These are phyloP conservation scores for Hipposideros armiger DNA, from an alignment of 2,113 vertebrate species.

Conservation along the genomic window DNA sequence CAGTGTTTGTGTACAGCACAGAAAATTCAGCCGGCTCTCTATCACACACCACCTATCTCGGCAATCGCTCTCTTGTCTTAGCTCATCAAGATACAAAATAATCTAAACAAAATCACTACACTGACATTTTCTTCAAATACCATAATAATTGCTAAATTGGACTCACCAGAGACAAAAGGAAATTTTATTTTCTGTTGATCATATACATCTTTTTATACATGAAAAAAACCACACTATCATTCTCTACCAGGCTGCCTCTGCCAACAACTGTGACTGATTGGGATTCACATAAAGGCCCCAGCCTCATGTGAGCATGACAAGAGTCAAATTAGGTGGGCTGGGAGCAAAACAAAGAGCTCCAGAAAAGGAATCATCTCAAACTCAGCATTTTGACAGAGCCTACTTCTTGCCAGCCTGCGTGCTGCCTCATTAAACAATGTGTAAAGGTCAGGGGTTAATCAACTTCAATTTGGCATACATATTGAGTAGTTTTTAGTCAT, in stretches of 20 bases:
- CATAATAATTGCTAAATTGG: constrained; percentile 73
- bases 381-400: constrained; percentile 52
- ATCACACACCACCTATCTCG: constrained; percentile 45
- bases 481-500: constrained; percentile 68
- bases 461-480: constrained; percentile 73
- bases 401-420: neutral
- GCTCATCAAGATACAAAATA: constrained; percentile 75
- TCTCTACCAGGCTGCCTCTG: constrained; percentile 69
- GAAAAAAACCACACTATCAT: constrained; percentile 49
- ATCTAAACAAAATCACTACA: constrained; percentile 78
- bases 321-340: constrained; percentile 69
- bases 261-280: constrained; percentile 73
- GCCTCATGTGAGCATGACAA: constrained; percentile 37
- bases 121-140: constrained; percentile 73
- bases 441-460: constrained; percentile 74
- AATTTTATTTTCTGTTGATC: constrained; percentile 80
- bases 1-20: constrained; percentile 68
- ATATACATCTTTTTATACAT: constrained; percentile 69
- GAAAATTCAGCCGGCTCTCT: constrained; percentile 68
- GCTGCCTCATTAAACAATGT: constrained; percentile 57
- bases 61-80: constrained; percentile 66
- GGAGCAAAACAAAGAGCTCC: constrained; percentile 71
- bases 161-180: constrained; percentile 70
- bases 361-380: constrained; percentile 58
- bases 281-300: constrained; percentile 66